Evolutionary conservation across 2,113 vertebrate species (phyloP).

Genomic region (Rhineura floridana): DNA sequence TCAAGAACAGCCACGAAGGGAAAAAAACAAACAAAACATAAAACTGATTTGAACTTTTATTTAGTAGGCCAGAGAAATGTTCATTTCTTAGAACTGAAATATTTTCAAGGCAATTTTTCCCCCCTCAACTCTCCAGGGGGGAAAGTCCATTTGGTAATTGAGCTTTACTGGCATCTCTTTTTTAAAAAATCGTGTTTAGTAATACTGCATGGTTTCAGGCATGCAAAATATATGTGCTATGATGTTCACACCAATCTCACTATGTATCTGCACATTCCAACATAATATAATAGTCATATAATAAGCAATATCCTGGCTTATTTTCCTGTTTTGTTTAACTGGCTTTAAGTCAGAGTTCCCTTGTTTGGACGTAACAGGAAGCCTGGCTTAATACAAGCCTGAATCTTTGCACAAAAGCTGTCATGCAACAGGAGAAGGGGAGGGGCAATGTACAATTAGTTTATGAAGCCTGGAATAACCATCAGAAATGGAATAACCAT

Average conservation of each 20-base stretch:
- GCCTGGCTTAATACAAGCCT: too few species aligned
- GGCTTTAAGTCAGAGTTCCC: too few species aligned
- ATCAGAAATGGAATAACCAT: too few species aligned
- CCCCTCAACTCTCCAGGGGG: neutral
- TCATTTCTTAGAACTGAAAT: neutral
- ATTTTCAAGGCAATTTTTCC: neutral
- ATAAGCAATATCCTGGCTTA: too few species aligned
- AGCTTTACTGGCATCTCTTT: neutral
- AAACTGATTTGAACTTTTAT: neutral
- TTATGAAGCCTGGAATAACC: too few species aligned
- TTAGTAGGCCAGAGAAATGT: conserved; percentile 4
- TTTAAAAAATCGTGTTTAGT: neutral
- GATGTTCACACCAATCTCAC: neutral
- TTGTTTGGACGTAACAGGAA: too few species aligned
- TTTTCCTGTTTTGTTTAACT: too few species aligned
- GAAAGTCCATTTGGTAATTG: conserved; percentile 1
- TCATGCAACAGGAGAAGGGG: too few species aligned
- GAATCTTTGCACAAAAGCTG: too few species aligned
- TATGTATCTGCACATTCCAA: neutral
- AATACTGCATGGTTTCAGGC: neutral
- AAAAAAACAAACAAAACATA: neutral
- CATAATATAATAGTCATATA: too few species aligned
- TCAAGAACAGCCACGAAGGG: neutral
- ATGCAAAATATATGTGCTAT: neutral
- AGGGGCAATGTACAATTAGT: too few species aligned